A percentile compares a stretch with the other conserved stretches of the same genome.
phyloP scores from a whole-genome alignment of 2,888 invertebrate species.

The Nebria brevicollis region DNA sequence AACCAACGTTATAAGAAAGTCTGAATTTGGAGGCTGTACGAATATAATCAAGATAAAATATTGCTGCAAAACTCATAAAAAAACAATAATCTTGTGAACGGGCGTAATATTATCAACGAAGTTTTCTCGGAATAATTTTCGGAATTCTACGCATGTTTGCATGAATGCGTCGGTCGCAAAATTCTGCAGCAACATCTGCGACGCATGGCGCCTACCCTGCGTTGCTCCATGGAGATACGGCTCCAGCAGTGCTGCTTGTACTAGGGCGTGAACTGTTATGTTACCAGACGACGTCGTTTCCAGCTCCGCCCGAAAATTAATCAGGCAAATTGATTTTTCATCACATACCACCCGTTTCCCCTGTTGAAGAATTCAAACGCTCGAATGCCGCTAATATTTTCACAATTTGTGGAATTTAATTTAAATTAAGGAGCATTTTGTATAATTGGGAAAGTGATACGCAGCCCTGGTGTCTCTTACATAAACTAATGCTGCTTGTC shows the following conservation, averaged over 20 bases:
- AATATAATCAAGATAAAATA: too few species aligned
- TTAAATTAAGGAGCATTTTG: too few species aligned
- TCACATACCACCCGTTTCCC: background rate
- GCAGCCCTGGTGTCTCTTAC: too few species aligned
- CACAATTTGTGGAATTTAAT: too few species aligned
- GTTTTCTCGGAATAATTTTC: background rate
- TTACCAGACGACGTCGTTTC: slow-evolving; percentile 4
- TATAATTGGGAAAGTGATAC: too few species aligned
- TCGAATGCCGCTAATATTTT: too few species aligned
- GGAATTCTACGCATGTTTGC: background rate
- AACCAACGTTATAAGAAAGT: too few species aligned
- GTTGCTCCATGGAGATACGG: slow-evolving; percentile 12
- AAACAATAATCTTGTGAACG: too few species aligned
- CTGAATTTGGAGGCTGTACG: too few species aligned
- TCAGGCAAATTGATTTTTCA: slow-evolving; percentile 16
- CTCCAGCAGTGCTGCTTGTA: background rate
- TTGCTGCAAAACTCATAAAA: too few species aligned
- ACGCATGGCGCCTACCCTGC: slow-evolving; percentile 6
- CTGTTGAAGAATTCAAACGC: background rate
- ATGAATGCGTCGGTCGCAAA: slow-evolving; percentile 4
- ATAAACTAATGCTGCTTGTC: too few species aligned
- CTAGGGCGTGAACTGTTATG: background rate
- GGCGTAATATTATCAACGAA: too few species aligned
- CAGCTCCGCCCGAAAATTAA: slow-evolving; percentile 21
- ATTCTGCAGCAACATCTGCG: slow-evolving; percentile 8